Percentiles rank a stretch among this genome's conserved stretches.
These are phyloP conservation scores for Danionella cerebrum DNA, from an alignment of 2,113 vertebrate genomes.

Conservation along the genomic window DNA sequence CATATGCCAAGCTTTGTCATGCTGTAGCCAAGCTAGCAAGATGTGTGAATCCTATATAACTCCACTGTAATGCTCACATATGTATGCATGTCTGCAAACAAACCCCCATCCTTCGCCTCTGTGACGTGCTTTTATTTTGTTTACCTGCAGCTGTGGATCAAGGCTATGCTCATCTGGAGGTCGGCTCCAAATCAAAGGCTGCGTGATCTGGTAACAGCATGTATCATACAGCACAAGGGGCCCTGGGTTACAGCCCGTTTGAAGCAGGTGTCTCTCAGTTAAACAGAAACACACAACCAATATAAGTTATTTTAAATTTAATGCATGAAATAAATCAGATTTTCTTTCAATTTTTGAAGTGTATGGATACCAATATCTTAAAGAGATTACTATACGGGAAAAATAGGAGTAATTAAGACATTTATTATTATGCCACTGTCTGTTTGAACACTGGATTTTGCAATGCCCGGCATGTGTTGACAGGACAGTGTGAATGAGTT, in stretches of 20 bases:
- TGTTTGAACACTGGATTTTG: too few species aligned
- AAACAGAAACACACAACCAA: not conserved
- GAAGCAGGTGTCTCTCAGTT: conserved; percentile 32
- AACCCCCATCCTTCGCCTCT: conserved; percentile 1
- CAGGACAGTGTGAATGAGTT: too few species aligned
- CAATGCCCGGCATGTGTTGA: too few species aligned
- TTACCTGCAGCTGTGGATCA: conserved; percentile 35
- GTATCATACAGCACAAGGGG: conserved; percentile 8
- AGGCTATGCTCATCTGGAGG: conserved; percentile 32
- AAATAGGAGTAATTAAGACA: too few species aligned
- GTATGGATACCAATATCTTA: too few species aligned
- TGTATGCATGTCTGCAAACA: not conserved
- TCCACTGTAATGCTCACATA: not conserved
- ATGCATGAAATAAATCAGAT: not conserved
- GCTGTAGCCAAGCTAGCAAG: too few species aligned
- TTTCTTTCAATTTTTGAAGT: too few species aligned
- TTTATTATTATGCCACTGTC: too few species aligned
- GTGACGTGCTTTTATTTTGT: conserved; percentile 38
- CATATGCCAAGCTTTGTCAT: too few species aligned
- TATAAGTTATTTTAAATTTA: not conserved
- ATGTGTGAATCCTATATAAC: too few species aligned
- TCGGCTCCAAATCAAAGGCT: conserved; percentile 37
- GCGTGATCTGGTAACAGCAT: conserved; percentile 30
- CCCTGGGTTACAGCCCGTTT: not conserved
- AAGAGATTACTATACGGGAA: too few species aligned